A percentile compares a stretch with the other conserved stretches of the same genome.
Conservation (phyloP, 2,888 invertebrate genomes). For the Archaeoteleia sp. region DNA sequence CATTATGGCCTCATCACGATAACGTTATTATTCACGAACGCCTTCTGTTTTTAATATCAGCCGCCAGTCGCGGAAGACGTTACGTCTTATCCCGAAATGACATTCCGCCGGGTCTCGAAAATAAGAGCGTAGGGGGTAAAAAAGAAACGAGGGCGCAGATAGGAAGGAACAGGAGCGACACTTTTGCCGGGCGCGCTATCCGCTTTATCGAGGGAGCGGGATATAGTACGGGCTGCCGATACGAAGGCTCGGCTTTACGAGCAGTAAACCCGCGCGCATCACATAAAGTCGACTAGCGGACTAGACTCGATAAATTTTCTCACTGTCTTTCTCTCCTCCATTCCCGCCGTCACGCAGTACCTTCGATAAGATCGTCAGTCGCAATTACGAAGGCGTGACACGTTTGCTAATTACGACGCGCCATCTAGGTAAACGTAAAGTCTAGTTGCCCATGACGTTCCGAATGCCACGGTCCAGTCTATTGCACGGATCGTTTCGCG, state of each 20-base stretch:
- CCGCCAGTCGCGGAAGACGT: constrained; percentile 18
- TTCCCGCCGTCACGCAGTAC: constrained; percentile 12
- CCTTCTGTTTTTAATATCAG: constrained; percentile 41
- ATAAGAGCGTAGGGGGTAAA: background rate
- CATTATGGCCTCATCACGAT: constrained; percentile 22
- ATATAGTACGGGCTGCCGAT: background rate
- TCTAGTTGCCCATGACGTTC: constrained; percentile 42
- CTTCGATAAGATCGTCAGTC: constrained; percentile 49
- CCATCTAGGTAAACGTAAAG: constrained; percentile 45
- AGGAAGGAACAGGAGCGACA: background rate
- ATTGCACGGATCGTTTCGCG: too few species aligned
- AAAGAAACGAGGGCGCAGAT: background rate
- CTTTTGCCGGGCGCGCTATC: background rate
- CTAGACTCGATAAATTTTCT: constrained; percentile 48
- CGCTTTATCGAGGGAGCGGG: background rate
- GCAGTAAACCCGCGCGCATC: constrained; percentile 16
- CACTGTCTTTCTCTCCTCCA: constrained; percentile 5
- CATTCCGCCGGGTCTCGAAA: constrained; percentile 8
- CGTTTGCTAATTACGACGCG: constrained; percentile 50
- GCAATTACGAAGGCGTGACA: constrained; percentile 52
- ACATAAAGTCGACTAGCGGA: constrained; percentile 22
- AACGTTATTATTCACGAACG: constrained; percentile 37
- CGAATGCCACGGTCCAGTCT: constrained; percentile 24
- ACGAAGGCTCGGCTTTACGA: constrained; percentile 8
- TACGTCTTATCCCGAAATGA: constrained; percentile 21